These are phyloP conservation scores for Enteromius treurensis DNA, from an alignment of 2,797 vertebrate species.

Conservation along the genomic window DNA sequence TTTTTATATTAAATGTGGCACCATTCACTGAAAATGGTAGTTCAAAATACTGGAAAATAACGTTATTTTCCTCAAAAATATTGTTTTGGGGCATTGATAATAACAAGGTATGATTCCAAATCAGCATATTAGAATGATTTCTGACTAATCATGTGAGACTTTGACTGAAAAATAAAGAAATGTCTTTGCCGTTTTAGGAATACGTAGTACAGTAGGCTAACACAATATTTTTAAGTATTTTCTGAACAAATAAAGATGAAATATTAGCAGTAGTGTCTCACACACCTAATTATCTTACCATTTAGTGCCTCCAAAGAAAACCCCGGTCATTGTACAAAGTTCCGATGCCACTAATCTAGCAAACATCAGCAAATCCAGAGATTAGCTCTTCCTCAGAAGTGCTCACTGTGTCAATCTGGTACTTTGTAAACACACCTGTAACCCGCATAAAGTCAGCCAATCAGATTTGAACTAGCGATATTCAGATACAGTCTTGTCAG, in stretches of 20 bases:
- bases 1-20: background rate
- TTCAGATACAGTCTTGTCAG: background rate
- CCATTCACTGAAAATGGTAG: background rate
- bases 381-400: slow-evolving; percentile 2
- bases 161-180: background rate
- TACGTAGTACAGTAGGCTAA: background rate
- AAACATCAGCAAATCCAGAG: slow-evolving; percentile 8
- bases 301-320: background rate
- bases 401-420: background rate
- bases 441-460: background rate
- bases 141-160: background rate
- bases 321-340: background rate
- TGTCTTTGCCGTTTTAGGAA: background rate
- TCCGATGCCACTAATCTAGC: background rate
- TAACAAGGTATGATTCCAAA: background rate
- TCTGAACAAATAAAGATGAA: background rate
- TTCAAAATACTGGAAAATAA: background rate
- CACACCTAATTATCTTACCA: background rate
- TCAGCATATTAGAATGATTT: background rate
- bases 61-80: background rate
- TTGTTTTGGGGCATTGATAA: background rate
- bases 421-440: background rate
- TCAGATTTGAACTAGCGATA: background rate
- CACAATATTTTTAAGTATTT: background rate
- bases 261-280: background rate